Evolutionary conservation across 2,888 invertebrate species (phyloP).

Genomic region (Synanthedon andrenaeformis): DNA sequence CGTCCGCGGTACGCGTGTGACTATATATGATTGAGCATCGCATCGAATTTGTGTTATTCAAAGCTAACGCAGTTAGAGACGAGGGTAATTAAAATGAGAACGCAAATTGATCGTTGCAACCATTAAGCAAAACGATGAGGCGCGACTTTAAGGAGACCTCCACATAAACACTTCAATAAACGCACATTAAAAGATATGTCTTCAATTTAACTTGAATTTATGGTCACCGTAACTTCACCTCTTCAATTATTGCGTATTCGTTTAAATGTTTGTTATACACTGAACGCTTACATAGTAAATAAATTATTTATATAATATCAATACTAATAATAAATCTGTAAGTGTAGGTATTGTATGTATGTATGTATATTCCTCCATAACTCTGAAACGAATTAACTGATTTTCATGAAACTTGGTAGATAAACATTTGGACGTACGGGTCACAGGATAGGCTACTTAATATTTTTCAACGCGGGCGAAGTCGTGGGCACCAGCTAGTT

Average conservation of each 20-base stretch:
- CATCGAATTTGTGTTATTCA: too few species aligned
- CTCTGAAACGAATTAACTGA: too few species aligned
- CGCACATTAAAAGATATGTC: conserved; percentile 60
- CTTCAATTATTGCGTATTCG: conserved; percentile 1
- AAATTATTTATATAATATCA: too few species aligned
- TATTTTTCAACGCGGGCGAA: too few species aligned
- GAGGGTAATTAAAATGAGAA: not conserved
- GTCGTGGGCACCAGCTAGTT: too few species aligned
- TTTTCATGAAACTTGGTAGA: too few species aligned
- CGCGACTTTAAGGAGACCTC: conserved; percentile 30
- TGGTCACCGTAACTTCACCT: conserved; percentile 47
- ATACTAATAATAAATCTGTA: too few species aligned
- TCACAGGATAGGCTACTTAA: too few species aligned
- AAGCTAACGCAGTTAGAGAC: too few species aligned
- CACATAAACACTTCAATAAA: conserved; percentile 63
- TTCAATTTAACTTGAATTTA: conserved; percentile 62
- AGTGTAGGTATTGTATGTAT: too few species aligned
- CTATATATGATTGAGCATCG: not conserved
- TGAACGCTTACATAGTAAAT: conserved; percentile 1
- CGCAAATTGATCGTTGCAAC: conserved; percentile 22
- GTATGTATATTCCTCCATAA: too few species aligned
- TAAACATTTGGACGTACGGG: too few species aligned
- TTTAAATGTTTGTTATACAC: conserved; percentile 5
- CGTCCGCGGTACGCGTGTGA: conserved; percentile 1
- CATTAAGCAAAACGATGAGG: conserved; percentile 27